phyloP scores from a whole-genome alignment of 2,888 invertebrate species.

The Agelastica alni region DNA sequence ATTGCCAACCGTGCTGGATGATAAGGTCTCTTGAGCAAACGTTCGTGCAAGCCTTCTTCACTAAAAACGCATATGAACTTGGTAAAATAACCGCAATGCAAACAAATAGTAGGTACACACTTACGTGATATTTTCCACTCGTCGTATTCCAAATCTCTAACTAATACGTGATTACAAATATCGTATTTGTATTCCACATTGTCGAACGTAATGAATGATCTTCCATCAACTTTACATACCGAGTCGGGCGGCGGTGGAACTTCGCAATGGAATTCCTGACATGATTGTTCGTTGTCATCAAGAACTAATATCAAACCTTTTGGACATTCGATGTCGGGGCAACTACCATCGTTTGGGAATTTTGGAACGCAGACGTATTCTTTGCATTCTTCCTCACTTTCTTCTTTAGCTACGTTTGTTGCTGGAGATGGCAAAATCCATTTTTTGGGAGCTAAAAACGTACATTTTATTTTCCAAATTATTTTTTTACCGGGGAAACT shows the following conservation, averaged over 20 bases:
- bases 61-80: slow-evolving; percentile 53
- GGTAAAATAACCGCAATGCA: not conserved
- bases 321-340: slow-evolving; percentile 62
- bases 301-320: slow-evolving; percentile 44
- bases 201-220: slow-evolving; percentile 81
- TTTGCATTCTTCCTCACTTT: slow-evolving; percentile 31
- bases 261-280: slow-evolving; percentile 63
- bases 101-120: slow-evolving; percentile 37
- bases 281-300: slow-evolving; percentile 36
- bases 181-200: slow-evolving; percentile 78
- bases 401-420: not conserved
- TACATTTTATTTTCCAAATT: not conserved
- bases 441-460: slow-evolving; percentile 8
- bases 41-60: slow-evolving; percentile 67
- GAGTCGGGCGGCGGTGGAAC: slow-evolving; percentile 67
- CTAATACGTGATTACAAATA: slow-evolving; percentile 79
- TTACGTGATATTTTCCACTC: slow-evolving; percentile 74
- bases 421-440: slow-evolving; percentile 13
- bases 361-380: slow-evolving; percentile 62
- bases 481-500: not conserved
- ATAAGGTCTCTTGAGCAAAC: slow-evolving; percentile 67
- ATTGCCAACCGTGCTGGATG: slow-evolving; percentile 65
- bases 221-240: slow-evolving; percentile 74
- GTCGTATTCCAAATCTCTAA: slow-evolving; percentile 67
- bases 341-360: slow-evolving; percentile 40